Evolutionary conservation across 53 echinoderm and acorn worm species (phyloP), one percentile per base, ranked within the genome.

Genomic region (Luidia sarsii): DNA sequence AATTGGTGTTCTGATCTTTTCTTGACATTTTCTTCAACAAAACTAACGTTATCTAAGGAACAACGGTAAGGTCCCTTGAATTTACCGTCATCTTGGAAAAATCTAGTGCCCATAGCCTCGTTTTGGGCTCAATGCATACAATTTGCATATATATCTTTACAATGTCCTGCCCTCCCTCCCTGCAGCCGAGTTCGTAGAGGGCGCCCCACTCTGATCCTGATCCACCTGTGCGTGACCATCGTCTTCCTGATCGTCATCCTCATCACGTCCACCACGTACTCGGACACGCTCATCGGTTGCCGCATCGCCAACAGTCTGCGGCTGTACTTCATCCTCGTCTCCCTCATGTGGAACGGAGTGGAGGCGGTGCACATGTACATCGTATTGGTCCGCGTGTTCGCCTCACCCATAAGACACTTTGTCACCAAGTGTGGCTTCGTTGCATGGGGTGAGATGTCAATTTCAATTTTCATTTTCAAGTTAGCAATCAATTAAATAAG

Each of bases 271-370:
- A 79, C 86, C 39, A 38, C 84, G 48, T 88, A 88, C 63, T 88
- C 86, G 33, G 64, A 80, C 56, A 90, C 86, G 13, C 56, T 51
- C 22, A 72, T 64, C 18, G 94, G 94, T 10, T 94, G 94, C 54
- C 86, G 91, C 4, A 57, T 86, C 10, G 94, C 94, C 35, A 94
- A 94, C 67, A 86, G 83, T 46, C 65, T 94, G 10, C 82, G 94
- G 2, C 79, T 91, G 32, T 94, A 94, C 48, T 75, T 87, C 67
- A 94, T 94, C 57, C 51, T 94, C 14, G 94, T 94, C 1, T 91
- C 94, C 14, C 48, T 94, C 49, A 94, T 94, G 94, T 94, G 94
- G 94, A 94, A 94, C 52, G 94, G 94, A 0, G 91, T 94, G 9
- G 94, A 94, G 56, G 94, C 87, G 0, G 88, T 94, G 14, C 91